These are phyloP conservation scores for Lasioglossum oenotherae DNA, from an alignment of 2,888 invertebrate genomes.

Conservation along the genomic window DNA sequence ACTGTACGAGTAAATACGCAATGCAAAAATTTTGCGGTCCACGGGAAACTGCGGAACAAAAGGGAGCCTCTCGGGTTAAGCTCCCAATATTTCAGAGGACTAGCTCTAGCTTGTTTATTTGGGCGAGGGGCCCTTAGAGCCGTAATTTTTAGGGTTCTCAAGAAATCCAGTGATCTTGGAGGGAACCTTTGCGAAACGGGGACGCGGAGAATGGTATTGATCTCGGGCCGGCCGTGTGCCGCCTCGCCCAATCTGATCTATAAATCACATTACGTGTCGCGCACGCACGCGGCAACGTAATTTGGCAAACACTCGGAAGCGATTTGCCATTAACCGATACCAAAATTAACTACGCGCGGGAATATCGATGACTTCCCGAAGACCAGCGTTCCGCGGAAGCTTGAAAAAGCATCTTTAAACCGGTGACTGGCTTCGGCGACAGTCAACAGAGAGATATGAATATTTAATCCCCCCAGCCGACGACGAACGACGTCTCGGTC, in stretches of 20 bases:
- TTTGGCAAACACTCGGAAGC: slow-evolving; percentile 34
- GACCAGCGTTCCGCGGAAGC: background rate
- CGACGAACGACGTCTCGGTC: background rate
- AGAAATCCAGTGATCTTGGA: slow-evolving; percentile 6
- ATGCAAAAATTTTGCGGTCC: background rate
- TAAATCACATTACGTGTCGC: slow-evolving; percentile 43
- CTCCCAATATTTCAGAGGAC: background rate
- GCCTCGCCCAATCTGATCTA: slow-evolving; percentile 53
- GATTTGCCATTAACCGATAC: slow-evolving; percentile 13
- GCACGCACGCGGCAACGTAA: slow-evolving; percentile 33
- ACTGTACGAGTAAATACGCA: background rate
- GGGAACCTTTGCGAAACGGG: slow-evolving; percentile 20
- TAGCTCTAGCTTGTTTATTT: background rate
- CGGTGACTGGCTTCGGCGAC: background rate
- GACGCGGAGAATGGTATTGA: slow-evolving; percentile 43
- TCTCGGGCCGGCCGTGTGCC: slow-evolving; percentile 22
- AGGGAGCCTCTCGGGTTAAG: background rate
- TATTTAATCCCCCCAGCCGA: slow-evolving; percentile 21
- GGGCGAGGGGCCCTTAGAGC: background rate
- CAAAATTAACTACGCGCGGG: slow-evolving; percentile 29
- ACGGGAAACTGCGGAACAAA: background rate
- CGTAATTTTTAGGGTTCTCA: background rate
- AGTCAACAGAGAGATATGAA: slow-evolving; percentile 23
- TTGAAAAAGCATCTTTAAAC: slow-evolving; percentile 7
- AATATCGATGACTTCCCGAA: background rate